Evolutionary conservation across 2,113 vertebrate species (phyloP), one percentile per base, ranked within the genome.

Genomic region (Cromileptes altivelis): DNA sequence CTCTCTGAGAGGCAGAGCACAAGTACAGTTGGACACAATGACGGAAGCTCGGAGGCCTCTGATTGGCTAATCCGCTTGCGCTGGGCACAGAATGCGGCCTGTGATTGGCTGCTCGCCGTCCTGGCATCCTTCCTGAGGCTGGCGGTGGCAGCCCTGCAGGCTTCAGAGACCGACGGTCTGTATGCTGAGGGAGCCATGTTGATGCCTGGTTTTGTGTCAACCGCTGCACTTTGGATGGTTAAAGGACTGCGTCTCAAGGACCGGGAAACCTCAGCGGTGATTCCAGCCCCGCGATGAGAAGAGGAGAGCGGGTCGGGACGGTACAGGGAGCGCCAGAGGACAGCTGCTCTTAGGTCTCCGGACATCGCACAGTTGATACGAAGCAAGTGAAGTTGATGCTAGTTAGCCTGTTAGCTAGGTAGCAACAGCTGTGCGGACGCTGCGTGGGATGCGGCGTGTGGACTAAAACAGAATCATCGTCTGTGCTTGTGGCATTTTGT

Each of bases 101-200:
- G 55, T 75, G 80, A 95, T 95, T 94, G 94, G 94, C 67, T 88
- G 3, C 64, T 17, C 10, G 52, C 37, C 47, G 57, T n/a, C 21
- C 53, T 85, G 85, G 91, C 87, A 80, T 89, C 72, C 76, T 91
- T 81, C 80, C 84, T 83, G 86, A 75, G 74, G 81, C 86, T 92
- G 88, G 80, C 23, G 68, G 90, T 91, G 85, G 92, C 80, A 74
- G 76, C 61, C 30, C 72, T 88, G 89, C 78, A 83, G 82, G 88
- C 88, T 93, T 84, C 82, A 85, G 80, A 78, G 85, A 83, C 75
- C 52, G 86, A 90, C 81, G 37, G 89, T 70, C 79, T 69, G 85
- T 75, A 37, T 70, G 83, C 71, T 17, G 77, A 68, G 90, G 94
- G 91, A 93, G 93, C 94, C 93, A 93, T 94, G 94, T 96, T 94